Conservation (phyloP, 2,113 vertebrate species). For the Gnathonemus echidnorhynchus region DNA sequence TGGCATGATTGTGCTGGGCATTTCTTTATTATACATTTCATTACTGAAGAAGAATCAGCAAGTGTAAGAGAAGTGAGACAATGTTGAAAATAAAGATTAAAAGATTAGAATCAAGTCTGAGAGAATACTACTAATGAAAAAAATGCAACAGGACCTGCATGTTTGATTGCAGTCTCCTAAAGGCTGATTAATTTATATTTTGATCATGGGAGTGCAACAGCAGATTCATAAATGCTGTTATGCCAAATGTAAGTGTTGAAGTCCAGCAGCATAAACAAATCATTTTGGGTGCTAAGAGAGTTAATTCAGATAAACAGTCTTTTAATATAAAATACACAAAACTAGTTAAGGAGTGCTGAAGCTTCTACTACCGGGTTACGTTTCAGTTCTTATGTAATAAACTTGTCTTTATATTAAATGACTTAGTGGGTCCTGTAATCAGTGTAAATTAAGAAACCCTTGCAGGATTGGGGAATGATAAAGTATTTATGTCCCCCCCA, state of each 20-base stretch:
- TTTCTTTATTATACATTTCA: neutral
- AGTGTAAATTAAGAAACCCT: neutral
- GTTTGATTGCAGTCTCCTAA: neutral
- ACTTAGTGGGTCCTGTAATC: neutral
- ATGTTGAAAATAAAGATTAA: neutral
- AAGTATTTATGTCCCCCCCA: neutral
- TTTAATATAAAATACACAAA: constrained; percentile 2
- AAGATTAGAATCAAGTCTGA: neutral
- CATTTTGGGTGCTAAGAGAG: neutral
- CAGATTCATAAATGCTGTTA: neutral
- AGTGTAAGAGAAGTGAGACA: neutral
- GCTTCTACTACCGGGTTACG: neutral
- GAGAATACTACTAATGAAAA: neutral
- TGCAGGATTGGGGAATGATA: constrained; percentile 6
- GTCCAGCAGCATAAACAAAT: neutral
- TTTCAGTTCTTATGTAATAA: neutral
- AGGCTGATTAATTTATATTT: neutral
- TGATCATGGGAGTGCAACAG: neutral
- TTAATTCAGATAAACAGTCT: neutral
- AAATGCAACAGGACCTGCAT: neutral
- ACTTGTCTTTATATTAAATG: neutral
- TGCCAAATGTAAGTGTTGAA: neutral
- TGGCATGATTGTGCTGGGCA: neutral
- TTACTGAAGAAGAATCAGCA: neutral
- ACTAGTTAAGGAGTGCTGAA: neutral